These are phyloP conservation scores for Leptopilina boulardi DNA, from an alignment of 1,140 invertebrate species.

Conservation along the genomic window DNA sequence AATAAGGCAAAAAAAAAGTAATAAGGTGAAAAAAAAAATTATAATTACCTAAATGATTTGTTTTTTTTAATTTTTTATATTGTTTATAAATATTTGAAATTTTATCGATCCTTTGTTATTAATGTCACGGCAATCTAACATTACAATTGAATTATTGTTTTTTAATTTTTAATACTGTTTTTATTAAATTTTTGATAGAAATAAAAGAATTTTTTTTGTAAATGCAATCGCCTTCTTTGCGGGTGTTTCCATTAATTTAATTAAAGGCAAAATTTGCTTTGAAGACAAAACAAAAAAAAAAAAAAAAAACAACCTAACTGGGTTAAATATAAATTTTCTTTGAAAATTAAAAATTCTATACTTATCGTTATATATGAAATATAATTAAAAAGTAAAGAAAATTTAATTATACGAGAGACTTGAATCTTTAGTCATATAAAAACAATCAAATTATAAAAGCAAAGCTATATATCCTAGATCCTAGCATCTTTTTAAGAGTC, in stretches of 20 bases:
- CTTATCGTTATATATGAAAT: constrained; percentile 1
- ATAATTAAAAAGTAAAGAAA: constrained; percentile 5
- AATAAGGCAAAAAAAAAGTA: too few relatives aligned
- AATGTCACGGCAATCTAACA: too few relatives aligned
- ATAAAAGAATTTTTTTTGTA: not conserved
- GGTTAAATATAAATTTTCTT: not conserved
- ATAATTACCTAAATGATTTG: too few relatives aligned
- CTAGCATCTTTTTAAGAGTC: not conserved
- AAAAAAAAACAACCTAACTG: too few relatives aligned
- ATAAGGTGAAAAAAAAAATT: too few relatives aligned
- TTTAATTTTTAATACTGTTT: too few relatives aligned
- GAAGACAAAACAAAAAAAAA: not conserved
- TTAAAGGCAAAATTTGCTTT: not conserved
- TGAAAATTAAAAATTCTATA: constrained; percentile 2
- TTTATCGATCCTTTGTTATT: too few relatives aligned
- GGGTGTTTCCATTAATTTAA: constrained; percentile 7
- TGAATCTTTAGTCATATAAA: not conserved
- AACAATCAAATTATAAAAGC: not conserved
- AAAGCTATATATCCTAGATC: not conserved
- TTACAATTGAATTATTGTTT: too few relatives aligned
- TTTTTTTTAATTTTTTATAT: not conserved
- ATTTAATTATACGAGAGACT: not conserved
- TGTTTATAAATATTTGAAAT: too few relatives aligned
- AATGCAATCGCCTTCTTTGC: not conserved
- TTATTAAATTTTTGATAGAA: too few relatives aligned